Percentiles rank a stretch among this genome's conserved stretches.
Conservation (phyloP, 2,113 vertebrate species). For the Paraplagusia blochii region DNA sequence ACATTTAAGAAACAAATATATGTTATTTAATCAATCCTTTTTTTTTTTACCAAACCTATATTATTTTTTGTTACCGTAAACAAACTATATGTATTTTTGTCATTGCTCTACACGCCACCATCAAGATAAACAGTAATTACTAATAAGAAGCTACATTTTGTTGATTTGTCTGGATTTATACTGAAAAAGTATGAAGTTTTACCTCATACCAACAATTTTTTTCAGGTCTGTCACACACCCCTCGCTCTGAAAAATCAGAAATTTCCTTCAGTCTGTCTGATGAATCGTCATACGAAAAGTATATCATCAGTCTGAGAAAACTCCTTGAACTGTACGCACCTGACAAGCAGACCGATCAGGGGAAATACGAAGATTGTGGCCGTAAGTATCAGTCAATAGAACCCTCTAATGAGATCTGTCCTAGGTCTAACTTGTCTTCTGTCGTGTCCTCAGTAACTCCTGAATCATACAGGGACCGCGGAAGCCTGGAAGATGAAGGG, state of each 20-base stretch:
- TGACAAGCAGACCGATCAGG: conserved; percentile 39
- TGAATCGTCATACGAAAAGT: conserved; percentile 31
- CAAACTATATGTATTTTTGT: too few species aligned
- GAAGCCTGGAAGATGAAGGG: conserved; percentile 41
- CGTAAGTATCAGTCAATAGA: conserved; percentile 69
- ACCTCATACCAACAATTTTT: neutral
- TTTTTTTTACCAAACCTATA: too few species aligned
- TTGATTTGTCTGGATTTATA: too few species aligned
- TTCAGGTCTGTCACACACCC: conserved; percentile 77
- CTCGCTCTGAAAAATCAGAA: conserved; percentile 78
- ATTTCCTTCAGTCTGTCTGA: conserved; percentile 73
- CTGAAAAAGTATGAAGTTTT: too few species aligned
- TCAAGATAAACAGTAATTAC: too few species aligned
- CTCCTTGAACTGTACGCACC: conserved; percentile 76
- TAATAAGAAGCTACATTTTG: too few species aligned
- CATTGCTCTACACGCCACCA: too few species aligned
- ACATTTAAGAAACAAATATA: too few species aligned
- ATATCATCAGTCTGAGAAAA: conserved; percentile 48
- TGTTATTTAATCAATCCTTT: too few species aligned
- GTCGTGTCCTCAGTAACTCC: conserved; percentile 59
- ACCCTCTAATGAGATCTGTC: neutral
- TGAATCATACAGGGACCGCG: conserved; percentile 66
- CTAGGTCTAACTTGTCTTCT: conserved; percentile 3
- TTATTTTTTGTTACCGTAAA: too few species aligned
- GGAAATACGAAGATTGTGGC: conserved; percentile 79